Conservation (phyloP, 1,140 invertebrate species). For the Drosophila trapezifrons region DNA sequence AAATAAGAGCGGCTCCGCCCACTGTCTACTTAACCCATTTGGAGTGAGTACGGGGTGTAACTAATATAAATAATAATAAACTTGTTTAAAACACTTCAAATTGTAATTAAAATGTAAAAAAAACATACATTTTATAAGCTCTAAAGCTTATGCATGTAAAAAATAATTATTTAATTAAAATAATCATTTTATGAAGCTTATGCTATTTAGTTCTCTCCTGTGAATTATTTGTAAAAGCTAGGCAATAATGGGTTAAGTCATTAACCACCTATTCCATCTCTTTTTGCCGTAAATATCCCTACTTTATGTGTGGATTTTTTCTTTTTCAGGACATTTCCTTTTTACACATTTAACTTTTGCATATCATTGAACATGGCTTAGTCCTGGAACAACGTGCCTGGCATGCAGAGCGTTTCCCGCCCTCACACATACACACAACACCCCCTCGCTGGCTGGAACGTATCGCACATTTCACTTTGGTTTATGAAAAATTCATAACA, state of each 20-base stretch:
- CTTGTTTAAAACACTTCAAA: not conserved
- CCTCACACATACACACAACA: not conserved
- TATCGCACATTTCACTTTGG: constrained; percentile 57
- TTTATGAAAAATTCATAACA: constrained; percentile 68
- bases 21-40: not conserved
- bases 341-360: constrained; percentile 35
- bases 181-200: too few species aligned
- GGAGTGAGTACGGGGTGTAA: not conserved
- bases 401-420: constrained; percentile 14
- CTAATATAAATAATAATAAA: not conserved
- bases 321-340: constrained; percentile 12
- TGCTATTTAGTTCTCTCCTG: too few species aligned
- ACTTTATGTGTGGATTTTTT: constrained; percentile 3
- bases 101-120: not conserved
- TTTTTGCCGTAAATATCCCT: constrained; percentile 21
- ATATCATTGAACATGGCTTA: constrained; percentile 51
- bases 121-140: too few species aligned
- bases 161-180: too few species aligned
- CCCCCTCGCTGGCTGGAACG: constrained; percentile 3
- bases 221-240: too few species aligned
- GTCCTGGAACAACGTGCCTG: constrained; percentile 39
- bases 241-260: not conserved
- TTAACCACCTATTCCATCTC: not conserved
- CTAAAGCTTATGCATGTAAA: too few species aligned
- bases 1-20: constrained; percentile 5